Evolutionary conservation across 2,797 vertebrate species (phyloP).

Genomic region (Poecilia picta): DNA sequence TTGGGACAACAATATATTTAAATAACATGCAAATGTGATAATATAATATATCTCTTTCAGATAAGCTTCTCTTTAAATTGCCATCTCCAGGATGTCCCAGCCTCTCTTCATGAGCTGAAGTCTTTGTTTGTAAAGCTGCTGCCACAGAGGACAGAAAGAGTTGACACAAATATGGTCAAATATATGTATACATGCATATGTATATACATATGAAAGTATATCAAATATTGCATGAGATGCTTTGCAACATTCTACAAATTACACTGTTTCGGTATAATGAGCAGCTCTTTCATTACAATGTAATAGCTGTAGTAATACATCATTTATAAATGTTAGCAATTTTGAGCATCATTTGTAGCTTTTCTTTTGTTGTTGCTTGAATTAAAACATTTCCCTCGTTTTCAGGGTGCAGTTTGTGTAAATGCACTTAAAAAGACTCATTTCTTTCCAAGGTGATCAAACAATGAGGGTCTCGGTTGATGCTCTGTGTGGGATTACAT

Average conservation of each 20-base stretch:
- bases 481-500: neutral
- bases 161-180: neutral
- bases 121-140: neutral
- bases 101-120: neutral
- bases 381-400: neutral
- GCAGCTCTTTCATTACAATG: neutral
- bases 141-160: neutral
- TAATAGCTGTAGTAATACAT: neutral
- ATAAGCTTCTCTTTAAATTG: neutral
- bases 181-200: neutral
- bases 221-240: neutral
- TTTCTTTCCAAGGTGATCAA: neutral
- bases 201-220: neutral
- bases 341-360: neutral
- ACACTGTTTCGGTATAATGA: neutral
- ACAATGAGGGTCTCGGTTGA: neutral
- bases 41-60: neutral
- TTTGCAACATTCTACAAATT: neutral
- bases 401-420: neutral
- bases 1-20: neutral
- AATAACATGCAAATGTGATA: neutral
- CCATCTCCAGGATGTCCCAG: neutral
- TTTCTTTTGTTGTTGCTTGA: neutral
- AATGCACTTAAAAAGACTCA: neutral
- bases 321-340: neutral